Evolutionary conservation across 2,888 invertebrate species (phyloP).

Genomic region (Lepidochrysops patricia): DNA sequence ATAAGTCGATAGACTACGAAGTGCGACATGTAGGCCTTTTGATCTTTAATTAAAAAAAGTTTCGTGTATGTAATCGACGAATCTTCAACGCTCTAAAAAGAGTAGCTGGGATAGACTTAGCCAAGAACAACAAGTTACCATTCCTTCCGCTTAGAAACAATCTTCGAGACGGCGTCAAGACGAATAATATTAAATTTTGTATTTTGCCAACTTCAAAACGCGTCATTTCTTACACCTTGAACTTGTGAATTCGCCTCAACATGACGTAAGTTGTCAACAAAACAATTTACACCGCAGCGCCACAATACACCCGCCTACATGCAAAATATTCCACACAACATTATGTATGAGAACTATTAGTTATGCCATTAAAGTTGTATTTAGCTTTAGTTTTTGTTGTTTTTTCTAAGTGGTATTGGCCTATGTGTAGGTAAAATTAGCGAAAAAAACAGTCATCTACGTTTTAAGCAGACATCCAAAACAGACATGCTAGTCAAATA

Average conservation of each 20-base stretch:
- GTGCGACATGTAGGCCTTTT: too few relatives aligned
- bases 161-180: background rate
- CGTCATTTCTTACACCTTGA: constrained; percentile 41
- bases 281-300: constrained; percentile 48
- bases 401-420: background rate
- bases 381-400: background rate
- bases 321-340: constrained; percentile 20
- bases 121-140: too few relatives aligned
- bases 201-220: background rate
- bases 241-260: constrained; percentile 49
- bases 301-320: constrained; percentile 40
- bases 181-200: background rate
- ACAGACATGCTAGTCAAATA: too few relatives aligned
- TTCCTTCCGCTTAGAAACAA: background rate
- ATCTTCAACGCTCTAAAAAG: too few relatives aligned
- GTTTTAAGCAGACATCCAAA: background rate
- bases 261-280: constrained; percentile 65
- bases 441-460: background rate
- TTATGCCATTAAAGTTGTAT: constrained; percentile 4
- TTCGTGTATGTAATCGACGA: too few relatives aligned
- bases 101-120: too few relatives aligned
- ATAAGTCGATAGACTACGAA: too few relatives aligned
- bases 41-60: too few relatives aligned
- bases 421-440: background rate
- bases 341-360: constrained; percentile 14